Percentiles rank a stretch among this genome's conserved stretches.
phyloP scores from a whole-genome alignment of 2,888 invertebrate species.

The Eurois occulta region DNA sequence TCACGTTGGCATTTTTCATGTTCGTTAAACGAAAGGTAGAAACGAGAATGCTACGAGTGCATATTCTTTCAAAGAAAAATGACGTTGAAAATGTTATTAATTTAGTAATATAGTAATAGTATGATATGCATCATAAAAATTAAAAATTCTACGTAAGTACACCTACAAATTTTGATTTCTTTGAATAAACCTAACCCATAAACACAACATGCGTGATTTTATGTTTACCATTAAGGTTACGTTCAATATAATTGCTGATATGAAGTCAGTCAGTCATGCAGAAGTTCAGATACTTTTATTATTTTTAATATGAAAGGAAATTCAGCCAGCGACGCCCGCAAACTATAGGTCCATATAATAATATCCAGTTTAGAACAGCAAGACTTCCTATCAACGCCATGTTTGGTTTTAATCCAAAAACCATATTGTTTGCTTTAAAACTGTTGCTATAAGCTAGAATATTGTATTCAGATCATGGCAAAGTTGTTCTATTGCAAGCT shows the following conservation, averaged over 20 bases:
- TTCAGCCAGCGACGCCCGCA: not conserved
- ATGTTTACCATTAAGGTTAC: not conserved
- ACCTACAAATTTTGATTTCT: not conserved
- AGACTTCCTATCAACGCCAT: conserved; percentile 29
- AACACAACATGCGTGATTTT: not conserved
- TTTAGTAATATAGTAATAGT: not conserved
- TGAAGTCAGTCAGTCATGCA: too few relatives aligned
- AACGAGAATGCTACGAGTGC: not conserved
- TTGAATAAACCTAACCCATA: not conserved
- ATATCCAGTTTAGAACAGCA: conserved; percentile 15
- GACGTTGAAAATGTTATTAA: not conserved
- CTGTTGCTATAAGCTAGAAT: conserved; percentile 43
- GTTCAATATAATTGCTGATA: not conserved
- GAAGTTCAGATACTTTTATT: not conserved
- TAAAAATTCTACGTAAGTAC: not conserved
- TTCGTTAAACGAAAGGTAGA: not conserved
- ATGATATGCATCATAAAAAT: not conserved
- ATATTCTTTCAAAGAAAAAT: not conserved
- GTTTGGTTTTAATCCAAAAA: conserved; percentile 56
- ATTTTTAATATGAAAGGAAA: not conserved
- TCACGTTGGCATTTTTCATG: not conserved
- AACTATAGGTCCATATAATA: not conserved
- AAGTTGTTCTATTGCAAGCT: conserved; percentile 18
- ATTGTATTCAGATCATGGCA: conserved; percentile 32
- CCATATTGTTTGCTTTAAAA: conserved; percentile 35